These are phyloP conservation scores for Nycticorax nycticorax DNA, from an alignment of 2,113 vertebrate species.

Conservation along the genomic window DNA sequence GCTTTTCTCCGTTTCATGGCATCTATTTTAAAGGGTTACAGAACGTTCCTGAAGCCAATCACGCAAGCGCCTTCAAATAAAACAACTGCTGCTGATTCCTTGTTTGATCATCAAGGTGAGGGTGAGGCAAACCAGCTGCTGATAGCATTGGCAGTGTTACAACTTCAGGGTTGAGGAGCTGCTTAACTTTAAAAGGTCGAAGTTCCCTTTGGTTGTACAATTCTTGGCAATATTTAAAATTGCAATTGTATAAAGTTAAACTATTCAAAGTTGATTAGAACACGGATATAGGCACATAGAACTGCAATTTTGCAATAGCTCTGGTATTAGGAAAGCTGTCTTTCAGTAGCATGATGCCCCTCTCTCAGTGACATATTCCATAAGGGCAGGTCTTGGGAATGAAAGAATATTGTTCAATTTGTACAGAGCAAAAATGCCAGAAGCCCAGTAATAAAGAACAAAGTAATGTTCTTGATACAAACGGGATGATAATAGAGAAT, in stretches of 20 bases:
- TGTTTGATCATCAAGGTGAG: conserved; percentile 95
- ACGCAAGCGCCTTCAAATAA: conserved; percentile 94
- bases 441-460: neutral
- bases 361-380: neutral
- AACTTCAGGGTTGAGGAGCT: neutral
- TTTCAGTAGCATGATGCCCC: neutral
- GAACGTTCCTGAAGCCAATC: conserved; percentile 92
- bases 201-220: neutral
- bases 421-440: neutral
- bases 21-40: conserved; percentile 93
- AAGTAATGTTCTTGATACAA: neutral
- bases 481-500: neutral
- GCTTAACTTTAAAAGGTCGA: neutral
- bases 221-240: neutral
- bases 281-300: neutral
- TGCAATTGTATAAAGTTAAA: neutral
- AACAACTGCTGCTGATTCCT: conserved; percentile 90
- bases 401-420: neutral
- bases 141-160: neutral
- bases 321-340: neutral
- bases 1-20: conserved; percentile 97
- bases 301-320: neutral
- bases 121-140: neutral
- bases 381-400: neutral
- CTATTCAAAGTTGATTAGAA: neutral